Conservation (phyloP, 1,140 invertebrate genomes). For the Polypedilum vanderplanki region DNA sequence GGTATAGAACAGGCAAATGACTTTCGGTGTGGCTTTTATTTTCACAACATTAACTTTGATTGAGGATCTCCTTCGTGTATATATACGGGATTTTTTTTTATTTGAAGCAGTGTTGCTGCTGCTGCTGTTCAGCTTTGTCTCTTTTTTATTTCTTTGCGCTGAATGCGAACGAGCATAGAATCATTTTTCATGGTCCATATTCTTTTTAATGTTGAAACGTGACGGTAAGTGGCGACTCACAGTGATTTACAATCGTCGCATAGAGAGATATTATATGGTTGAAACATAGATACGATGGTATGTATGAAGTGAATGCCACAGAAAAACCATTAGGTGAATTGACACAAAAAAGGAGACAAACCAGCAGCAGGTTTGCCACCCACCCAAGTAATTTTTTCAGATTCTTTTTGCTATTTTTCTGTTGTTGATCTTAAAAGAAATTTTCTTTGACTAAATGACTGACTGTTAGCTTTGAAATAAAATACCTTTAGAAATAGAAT, state of each 20-base stretch:
- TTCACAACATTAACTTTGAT: constrained; percentile 24
- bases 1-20: not conserved
- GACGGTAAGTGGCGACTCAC: constrained; percentile 17
- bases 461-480: too few relatives aligned
- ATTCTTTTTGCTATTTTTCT: not conserved
- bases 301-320: not conserved
- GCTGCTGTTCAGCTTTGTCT: not conserved
- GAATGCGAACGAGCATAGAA: not conserved
- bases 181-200: constrained; percentile 25
- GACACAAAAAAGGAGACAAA: not conserved
- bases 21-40: constrained; percentile 21
- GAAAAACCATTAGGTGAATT: constrained; percentile 18
- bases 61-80: constrained; percentile 1
- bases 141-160: not conserved
- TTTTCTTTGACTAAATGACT: too few relatives aligned
- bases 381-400: constrained; percentile 1
- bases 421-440: not conserved
- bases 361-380: not conserved
- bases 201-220: constrained; percentile 26
- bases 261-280: not conserved
- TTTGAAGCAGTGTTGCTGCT: too few relatives aligned
- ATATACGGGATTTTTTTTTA: too few relatives aligned
- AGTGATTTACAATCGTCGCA: constrained; percentile 26
- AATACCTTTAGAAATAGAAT: too few relatives aligned
- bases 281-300: not conserved